A percentile compares a stretch with the other conserved stretches of the same genome.
These are phyloP conservation scores for Drosophila niveifrons DNA, from an alignment of 2,888 invertebrate genomes.

Conservation along the genomic window DNA sequence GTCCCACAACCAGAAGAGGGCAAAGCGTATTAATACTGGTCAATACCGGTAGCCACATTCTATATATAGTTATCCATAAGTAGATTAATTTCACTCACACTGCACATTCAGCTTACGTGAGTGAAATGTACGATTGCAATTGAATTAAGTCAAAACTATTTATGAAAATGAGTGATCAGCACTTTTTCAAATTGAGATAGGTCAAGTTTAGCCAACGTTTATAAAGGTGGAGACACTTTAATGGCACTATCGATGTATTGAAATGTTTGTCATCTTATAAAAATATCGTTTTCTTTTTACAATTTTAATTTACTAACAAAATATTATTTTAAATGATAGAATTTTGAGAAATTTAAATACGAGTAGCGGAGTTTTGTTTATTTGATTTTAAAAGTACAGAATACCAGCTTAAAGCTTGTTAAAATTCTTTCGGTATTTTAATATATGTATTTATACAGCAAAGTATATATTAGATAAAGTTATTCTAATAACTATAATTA, in stretches of 20 bases:
- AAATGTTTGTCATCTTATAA: too few species aligned
- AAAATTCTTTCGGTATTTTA: too few species aligned
- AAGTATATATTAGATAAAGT: too few species aligned
- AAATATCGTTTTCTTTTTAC: too few species aligned
- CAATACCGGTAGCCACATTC: slow-evolving; percentile 40
- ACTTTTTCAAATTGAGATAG: slow-evolving; percentile 49
- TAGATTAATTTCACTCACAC: slow-evolving; percentile 42
- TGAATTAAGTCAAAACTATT: slow-evolving; percentile 33
- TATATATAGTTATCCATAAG: slow-evolving; percentile 57
- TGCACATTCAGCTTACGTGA: slow-evolving; percentile 29
- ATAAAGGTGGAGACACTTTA: neutral
- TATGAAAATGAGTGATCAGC: slow-evolving; percentile 40
- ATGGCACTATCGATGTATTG: neutral
- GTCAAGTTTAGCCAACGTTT: slow-evolving; percentile 17
- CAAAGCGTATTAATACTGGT: slow-evolving; percentile 35
- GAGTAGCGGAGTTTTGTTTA: too few species aligned
- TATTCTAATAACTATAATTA: too few species aligned
- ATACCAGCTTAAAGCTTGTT: too few species aligned
- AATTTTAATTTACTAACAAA: too few species aligned
- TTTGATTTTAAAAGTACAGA: too few species aligned
- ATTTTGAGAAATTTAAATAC: too few species aligned
- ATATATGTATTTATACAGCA: too few species aligned
- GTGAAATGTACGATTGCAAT: slow-evolving; percentile 25
- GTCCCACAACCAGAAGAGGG: slow-evolving; percentile 3
- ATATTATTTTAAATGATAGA: too few species aligned